Evolutionary conservation across 2,113 vertebrate genomes (phyloP).

Genomic region (Pantherophis guttatus): DNA sequence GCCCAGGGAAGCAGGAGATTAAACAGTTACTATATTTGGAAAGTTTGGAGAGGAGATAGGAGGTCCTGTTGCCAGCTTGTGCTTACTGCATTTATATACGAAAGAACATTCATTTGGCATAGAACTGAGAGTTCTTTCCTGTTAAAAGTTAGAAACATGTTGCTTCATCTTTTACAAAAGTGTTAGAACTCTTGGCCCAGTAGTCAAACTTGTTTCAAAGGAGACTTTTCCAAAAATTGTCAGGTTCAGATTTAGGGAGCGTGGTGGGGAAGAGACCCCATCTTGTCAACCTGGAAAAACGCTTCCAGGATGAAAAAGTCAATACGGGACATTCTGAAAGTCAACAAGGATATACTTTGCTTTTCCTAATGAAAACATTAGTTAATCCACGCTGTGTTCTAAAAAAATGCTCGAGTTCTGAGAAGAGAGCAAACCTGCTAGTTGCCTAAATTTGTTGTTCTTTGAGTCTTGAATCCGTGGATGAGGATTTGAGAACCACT

Average conservation of each 20-base stretch:
- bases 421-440: background rate
- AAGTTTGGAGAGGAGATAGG: background rate
- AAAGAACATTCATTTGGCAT: background rate
- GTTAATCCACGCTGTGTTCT: conserved; percentile 9
- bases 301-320: background rate
- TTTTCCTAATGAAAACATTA: conserved; percentile 32
- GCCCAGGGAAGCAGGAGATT: background rate
- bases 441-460: background rate
- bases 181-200: background rate
- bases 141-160: background rate
- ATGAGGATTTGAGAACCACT: background rate
- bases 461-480: background rate
- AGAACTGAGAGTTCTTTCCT: background rate
- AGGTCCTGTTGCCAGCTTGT: background rate
- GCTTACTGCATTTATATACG: background rate
- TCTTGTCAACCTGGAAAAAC: background rate
- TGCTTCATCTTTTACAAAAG: background rate
- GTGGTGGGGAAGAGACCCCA: background rate
- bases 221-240: background rate
- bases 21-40: background rate
- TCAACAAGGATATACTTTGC: background rate
- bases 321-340: background rate
- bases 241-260: background rate
- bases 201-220: background rate
- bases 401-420: conserved; percentile 7